phyloP scores from a whole-genome alignment of 2,888 invertebrate genomes.

The Acanthococcus lagerstroemiae region DNA sequence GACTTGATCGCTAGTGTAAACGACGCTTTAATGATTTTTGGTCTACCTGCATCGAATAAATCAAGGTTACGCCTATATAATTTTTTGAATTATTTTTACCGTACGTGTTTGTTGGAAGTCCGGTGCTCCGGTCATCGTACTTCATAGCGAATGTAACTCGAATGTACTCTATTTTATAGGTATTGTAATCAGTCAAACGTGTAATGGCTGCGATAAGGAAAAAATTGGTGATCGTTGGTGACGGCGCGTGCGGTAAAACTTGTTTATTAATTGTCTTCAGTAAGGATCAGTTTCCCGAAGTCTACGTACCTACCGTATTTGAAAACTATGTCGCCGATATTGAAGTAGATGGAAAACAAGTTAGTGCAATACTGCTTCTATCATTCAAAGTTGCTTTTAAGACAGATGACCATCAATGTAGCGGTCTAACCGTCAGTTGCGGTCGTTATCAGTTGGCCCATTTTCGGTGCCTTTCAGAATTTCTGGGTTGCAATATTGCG shows the following conservation, averaged over 20 bases:
- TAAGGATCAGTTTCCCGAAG: conserved; percentile 99
- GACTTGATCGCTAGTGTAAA: no score
- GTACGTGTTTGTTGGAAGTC: not conserved
- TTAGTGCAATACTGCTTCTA: no score
- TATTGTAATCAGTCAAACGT: not conserved
- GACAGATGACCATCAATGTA: no score
- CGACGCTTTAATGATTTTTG: no score
- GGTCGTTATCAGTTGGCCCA: no score
- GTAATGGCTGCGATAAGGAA: conserved; percentile 50
- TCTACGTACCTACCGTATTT: conserved; percentile 99
- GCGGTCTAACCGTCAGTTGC: no score
- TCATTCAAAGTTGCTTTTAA: no score
- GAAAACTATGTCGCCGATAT: conserved; percentile 99
- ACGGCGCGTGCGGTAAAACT: conserved; percentile 99
- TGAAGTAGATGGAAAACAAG: conserved; percentile 91
- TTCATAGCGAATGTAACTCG: no score
- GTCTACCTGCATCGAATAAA: not conserved
- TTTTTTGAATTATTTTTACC: not conserved
- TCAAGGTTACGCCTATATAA: not conserved
- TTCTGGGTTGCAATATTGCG: no score
- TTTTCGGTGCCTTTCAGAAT: no score
- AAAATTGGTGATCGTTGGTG: conserved; percentile 63
- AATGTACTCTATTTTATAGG: not conserved
- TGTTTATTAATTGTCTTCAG: conserved; percentile 97
- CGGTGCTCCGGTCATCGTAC: no score